These are phyloP conservation scores for Gallinago media DNA, from an alignment of 2,113 vertebrate species.

Conservation along the genomic window DNA sequence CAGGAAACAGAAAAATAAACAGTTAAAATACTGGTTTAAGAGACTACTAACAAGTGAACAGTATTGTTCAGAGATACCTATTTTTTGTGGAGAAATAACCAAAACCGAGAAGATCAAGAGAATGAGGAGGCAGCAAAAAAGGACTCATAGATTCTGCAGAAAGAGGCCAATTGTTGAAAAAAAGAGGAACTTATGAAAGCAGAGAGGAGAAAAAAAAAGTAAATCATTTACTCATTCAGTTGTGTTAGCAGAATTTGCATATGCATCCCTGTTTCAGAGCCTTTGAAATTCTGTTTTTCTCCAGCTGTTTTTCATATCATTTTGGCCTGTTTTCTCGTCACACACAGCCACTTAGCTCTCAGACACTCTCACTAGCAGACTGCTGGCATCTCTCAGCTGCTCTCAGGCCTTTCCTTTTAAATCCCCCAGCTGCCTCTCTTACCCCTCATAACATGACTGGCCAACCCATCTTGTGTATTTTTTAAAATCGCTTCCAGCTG, in stretches of 20 bases:
- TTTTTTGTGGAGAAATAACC: not conserved
- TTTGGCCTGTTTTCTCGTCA: conserved; percentile 52
- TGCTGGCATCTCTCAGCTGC: conserved; percentile 70
- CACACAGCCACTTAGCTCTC: conserved; percentile 41
- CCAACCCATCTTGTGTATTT: conserved; percentile 41
- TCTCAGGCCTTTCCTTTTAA: conserved; percentile 40
- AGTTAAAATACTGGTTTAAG: not conserved
- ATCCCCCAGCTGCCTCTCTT: conserved; percentile 75
- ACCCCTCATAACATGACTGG: not conserved
- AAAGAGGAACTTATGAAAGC: not conserved
- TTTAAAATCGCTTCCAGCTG: conserved; percentile 67
- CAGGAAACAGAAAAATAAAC: not conserved
- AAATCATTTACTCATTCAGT: not conserved
- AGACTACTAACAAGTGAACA: not conserved
- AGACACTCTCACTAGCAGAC: not conserved
- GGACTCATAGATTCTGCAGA: not conserved
- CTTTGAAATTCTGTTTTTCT: conserved; percentile 33
- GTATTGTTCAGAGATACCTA: not conserved
- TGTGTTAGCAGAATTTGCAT: conserved; percentile 22
- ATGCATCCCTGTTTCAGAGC: not conserved
- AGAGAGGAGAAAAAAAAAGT: not conserved
- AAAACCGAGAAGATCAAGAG: not conserved
- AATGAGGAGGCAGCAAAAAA: not conserved
- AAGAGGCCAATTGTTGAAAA: not conserved
- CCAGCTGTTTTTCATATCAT: conserved; percentile 68